phyloP scores from a whole-genome alignment of 2,888 invertebrate genomes.

The Euspilapteryx auroguttella region DNA sequence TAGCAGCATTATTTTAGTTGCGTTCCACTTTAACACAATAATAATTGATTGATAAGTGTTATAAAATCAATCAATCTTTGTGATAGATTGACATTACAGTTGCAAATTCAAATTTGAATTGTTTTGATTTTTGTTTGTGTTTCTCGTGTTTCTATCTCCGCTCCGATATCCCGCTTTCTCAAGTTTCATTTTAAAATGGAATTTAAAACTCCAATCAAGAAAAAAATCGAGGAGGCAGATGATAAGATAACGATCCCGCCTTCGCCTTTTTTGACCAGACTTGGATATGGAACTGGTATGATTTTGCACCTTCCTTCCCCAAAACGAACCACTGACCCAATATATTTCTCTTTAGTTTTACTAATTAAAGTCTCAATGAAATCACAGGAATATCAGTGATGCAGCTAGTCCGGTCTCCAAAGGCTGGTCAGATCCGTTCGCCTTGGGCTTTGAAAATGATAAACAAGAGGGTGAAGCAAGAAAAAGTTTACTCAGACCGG shows the following conservation, averaged over 20 bases:
- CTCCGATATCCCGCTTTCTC: conserved; percentile 19
- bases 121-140: conserved; percentile 8
- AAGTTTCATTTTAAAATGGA: too few relatives aligned
- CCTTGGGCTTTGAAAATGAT: conserved; percentile 87
- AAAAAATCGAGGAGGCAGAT: conserved; percentile 13
- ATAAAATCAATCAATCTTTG: too few relatives aligned
- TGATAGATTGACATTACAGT: too few relatives aligned
- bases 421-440: conserved; percentile 67
- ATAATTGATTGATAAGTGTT: too few relatives aligned
- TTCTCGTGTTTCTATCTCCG: conserved; percentile 3
- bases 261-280: conserved; percentile 70
- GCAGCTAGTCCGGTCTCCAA: conserved; percentile 72
- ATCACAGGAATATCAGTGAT: conserved; percentile 74
- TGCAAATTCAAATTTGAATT: too few relatives aligned
- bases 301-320: too few relatives aligned
- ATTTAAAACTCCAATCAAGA: conserved; percentile 42
- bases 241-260: conserved; percentile 64
- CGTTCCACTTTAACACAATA: too few relatives aligned
- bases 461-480: conserved; percentile 48
- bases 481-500: conserved; percentile 50
- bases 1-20: too few relatives aligned
- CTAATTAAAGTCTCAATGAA: too few relatives aligned
- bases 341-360: too few relatives aligned
- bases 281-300: conserved; percentile 76
- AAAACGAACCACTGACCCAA: too few relatives aligned